A percentile compares a stretch with the other conserved stretches of the same genome.
phyloP scores from a whole-genome alignment of 1,140 invertebrate genomes.

The Phthorimaea operculella region DNA sequence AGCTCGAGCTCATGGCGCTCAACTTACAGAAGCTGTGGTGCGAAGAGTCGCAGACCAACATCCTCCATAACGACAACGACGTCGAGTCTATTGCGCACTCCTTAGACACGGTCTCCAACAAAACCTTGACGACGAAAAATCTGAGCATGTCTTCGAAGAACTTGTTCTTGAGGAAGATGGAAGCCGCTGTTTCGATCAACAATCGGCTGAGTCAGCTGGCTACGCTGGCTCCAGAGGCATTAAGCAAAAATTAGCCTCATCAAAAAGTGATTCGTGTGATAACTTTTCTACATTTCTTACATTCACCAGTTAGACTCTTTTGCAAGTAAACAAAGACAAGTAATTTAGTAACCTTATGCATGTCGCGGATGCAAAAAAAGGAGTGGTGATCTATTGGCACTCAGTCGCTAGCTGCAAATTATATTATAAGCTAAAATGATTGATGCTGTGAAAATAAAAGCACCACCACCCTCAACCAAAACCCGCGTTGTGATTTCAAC shows the following conservation, averaged over 20 bases:
- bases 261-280: not conserved
- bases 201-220: slow-evolving; percentile 44
- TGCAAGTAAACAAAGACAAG: no score
- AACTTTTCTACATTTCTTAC: no score
- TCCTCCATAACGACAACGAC: slow-evolving; percentile 43
- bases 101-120: slow-evolving; percentile 48
- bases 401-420: no score
- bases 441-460: no score
- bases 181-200: slow-evolving; percentile 50
- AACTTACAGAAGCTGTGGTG: slow-evolving; percentile 67
- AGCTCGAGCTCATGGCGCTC: slow-evolving; percentile 69
- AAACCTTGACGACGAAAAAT: slow-evolving; percentile 50
- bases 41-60: slow-evolving; percentile 52
- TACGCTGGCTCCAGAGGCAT: slow-evolving; percentile 34
- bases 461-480: no score
- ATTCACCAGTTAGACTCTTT: no score
- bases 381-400: no score
- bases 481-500: no score
- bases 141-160: slow-evolving; percentile 49
- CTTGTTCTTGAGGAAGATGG: slow-evolving; percentile 54
- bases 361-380: no score
- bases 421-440: no score
- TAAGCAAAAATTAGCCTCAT: slow-evolving; percentile 18
- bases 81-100: slow-evolving; percentile 53
- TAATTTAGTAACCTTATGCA: no score